Conservation (phyloP, 2,888 invertebrate genomes). For the Callyntrura guangdongensis region DNA sequence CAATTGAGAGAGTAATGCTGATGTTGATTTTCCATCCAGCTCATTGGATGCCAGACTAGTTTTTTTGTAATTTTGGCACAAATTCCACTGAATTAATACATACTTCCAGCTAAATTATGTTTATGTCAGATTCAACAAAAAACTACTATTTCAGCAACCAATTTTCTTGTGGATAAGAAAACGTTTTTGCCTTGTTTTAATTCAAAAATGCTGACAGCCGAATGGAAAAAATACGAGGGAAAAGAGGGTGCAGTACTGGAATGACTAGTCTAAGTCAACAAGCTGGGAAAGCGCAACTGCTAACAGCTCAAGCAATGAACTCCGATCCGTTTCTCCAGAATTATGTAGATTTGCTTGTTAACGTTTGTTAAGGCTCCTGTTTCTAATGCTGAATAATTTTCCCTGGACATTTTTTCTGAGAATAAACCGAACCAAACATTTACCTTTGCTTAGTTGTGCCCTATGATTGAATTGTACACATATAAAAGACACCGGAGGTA, state of each 20-base stretch:
- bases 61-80: background rate
- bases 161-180: too few relatives aligned
- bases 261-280: background rate
- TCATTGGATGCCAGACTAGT: too few relatives aligned
- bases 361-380: background rate
- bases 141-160: too few relatives aligned
- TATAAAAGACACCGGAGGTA: background rate
- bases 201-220: too few relatives aligned
- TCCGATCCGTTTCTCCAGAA: background rate
- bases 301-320: too few relatives aligned
- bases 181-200: too few relatives aligned
- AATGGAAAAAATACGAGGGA: background rate
- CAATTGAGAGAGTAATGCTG: too few relatives aligned
- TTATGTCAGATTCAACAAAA: background rate
- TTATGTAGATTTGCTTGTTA: background rate
- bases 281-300: background rate
- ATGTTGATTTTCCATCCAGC: too few relatives aligned
- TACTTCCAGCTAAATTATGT: background rate
- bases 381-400: background rate
- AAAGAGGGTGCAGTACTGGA: slow-evolving; percentile 42
- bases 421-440: background rate
- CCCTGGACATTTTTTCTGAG: background rate
- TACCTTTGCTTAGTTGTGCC: background rate
- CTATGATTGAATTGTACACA: background rate
- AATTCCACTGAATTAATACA: background rate